phyloP scores from a whole-genome alignment of 2,113 vertebrate genomes.

The Chelonoidis abingdonii region DNA sequence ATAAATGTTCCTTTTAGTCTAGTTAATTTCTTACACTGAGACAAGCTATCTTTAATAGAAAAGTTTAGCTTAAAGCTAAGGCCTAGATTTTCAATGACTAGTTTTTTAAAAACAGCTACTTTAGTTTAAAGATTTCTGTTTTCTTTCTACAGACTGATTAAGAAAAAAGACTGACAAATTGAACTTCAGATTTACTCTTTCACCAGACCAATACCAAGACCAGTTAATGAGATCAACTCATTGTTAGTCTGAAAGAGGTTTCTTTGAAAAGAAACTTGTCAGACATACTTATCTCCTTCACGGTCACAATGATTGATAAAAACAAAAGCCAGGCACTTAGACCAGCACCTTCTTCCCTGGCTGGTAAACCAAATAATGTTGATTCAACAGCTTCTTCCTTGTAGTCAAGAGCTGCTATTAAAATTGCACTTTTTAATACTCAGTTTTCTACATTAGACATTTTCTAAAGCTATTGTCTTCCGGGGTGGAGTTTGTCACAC shows the following conservation, averaged over 20 bases:
- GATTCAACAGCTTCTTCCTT: neutral
- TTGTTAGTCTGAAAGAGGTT: constrained; percentile 59
- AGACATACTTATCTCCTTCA: constrained; percentile 55
- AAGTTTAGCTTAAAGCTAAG: constrained; percentile 15
- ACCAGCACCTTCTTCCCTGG: neutral
- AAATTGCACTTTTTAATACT: neutral
- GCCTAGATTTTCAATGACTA: constrained; percentile 44
- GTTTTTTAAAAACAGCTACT: neutral
- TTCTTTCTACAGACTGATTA: constrained; percentile 56
- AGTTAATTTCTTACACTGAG: constrained; percentile 57
- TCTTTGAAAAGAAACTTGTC: constrained; percentile 65
- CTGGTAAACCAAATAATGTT: constrained; percentile 5
- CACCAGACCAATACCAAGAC: constrained; percentile 32
- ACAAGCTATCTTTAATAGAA: constrained; percentile 57
- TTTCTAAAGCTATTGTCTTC: neutral
- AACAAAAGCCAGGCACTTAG: constrained; percentile 8
- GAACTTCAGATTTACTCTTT: constrained; percentile 65
- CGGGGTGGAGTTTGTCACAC: neutral
- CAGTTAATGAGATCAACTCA: constrained; percentile 63
- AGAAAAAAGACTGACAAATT: constrained; percentile 69
- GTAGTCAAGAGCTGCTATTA: neutral
- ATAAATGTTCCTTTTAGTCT: constrained; percentile 60
- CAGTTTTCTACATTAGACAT: neutral
- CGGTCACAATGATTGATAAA: constrained; percentile 38
- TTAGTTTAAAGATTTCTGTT: constrained; percentile 41